These are phyloP conservation scores for Drosophila eugracilis DNA, from an alignment of 1,140 invertebrate genomes.

Conservation along the genomic window DNA sequence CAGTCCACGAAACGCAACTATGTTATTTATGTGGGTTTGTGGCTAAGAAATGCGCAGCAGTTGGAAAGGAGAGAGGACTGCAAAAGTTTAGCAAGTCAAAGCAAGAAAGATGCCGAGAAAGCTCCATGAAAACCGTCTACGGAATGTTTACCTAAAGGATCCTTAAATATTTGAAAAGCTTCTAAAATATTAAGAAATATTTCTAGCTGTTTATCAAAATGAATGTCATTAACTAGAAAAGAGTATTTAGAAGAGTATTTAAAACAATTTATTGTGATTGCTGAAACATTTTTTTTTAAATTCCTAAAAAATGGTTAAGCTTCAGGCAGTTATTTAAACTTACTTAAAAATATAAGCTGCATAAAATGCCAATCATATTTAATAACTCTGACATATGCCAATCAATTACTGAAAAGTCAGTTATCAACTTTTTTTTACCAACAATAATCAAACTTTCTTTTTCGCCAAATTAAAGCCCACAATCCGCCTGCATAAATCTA, in stretches of 20 bases:
- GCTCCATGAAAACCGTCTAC: constrained; percentile 5
- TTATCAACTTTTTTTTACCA: background rate
- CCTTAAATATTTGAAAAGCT: constrained; percentile 25
- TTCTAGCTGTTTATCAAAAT: too few species aligned
- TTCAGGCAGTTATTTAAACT: background rate
- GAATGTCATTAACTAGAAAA: too few species aligned
- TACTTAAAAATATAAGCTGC: background rate
- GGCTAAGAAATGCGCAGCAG: constrained; percentile 31
- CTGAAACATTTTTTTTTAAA: too few species aligned
- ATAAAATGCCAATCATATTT: background rate
- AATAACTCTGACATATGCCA: background rate
- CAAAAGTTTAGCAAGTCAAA: constrained; percentile 17
- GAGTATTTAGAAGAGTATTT: too few species aligned
- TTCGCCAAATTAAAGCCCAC: constrained; percentile 19
- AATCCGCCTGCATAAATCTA: constrained; percentile 9
- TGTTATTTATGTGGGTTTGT: constrained; percentile 50
- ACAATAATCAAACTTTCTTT: constrained; percentile 23
- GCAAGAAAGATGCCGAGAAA: constrained; percentile 9
- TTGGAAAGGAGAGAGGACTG: constrained; percentile 10
- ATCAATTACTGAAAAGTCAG: background rate
- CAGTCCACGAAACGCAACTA: constrained; percentile 39
- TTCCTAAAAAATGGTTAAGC: too few species aligned
- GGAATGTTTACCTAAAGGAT: constrained; percentile 15
- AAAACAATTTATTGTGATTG: too few species aligned
- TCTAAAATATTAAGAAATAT: too few species aligned